Evolutionary conservation across 2,113 vertebrate genomes (phyloP).

Genomic region (Peromyscus leucopus): DNA sequence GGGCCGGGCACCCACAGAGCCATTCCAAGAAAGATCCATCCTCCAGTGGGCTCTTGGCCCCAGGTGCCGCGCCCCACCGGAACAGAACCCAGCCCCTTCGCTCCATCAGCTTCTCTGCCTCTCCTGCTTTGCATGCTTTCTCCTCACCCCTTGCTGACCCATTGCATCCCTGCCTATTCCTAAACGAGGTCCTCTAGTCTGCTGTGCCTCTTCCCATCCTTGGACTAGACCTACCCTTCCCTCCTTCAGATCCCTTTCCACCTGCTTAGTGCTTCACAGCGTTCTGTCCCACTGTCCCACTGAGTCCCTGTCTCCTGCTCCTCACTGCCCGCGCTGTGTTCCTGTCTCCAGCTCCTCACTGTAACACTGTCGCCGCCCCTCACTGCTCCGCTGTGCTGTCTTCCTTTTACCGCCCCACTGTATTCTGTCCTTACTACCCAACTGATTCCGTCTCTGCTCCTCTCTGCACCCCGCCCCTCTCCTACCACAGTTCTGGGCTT

Average conservation of each 20-base stretch:
- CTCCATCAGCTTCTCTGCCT: not conserved
- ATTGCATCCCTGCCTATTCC: not conserved
- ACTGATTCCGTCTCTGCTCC: too few relatives aligned
- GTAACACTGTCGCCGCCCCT: not conserved
- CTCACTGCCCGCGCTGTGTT: too few relatives aligned
- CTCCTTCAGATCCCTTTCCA: not conserved
- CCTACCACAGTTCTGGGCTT: not conserved
- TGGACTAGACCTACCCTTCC: not conserved
- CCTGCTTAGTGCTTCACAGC: not conserved
- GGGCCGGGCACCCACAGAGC: not conserved
- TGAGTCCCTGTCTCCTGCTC: too few relatives aligned
- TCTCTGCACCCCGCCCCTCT: accelerated
- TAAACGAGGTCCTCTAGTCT: not conserved
- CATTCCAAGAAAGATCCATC: not conserved
- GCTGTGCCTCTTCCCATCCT: not conserved
- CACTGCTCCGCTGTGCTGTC: accelerated
- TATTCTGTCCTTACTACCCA: too few relatives aligned
- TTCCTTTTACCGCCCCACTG: not conserved
- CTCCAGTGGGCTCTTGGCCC: not conserved
- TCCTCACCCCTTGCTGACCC: not conserved
- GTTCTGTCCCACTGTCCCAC: not conserved
- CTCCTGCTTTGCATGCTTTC: not conserved
- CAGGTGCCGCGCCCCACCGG: accelerated
- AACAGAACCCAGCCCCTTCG: not conserved
- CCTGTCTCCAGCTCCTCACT: too few relatives aligned